These are phyloP conservation scores for Uloborus plumipes DNA, from an alignment of 2,888 invertebrate genomes.

Conservation along the genomic window DNA sequence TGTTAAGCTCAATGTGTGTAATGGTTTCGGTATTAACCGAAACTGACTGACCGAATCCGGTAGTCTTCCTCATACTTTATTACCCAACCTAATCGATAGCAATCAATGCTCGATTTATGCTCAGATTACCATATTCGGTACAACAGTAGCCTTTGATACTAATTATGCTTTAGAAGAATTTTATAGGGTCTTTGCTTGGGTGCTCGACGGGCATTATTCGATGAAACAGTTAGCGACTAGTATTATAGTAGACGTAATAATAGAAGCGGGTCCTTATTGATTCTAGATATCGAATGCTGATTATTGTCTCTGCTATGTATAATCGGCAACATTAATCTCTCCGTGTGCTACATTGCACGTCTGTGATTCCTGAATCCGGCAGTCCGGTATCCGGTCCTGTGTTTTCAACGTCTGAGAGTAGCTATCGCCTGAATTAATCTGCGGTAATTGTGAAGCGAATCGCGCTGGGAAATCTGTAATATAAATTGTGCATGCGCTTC, in stretches of 20 bases:
- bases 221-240: constrained; percentile 20
- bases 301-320: constrained; percentile 42
- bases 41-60: constrained; percentile 26
- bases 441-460: constrained; percentile 43
- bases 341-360: not conserved
- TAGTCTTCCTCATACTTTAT: constrained; percentile 35
- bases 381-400: constrained; percentile 17
- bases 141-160: constrained; percentile 5
- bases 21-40: constrained; percentile 20
- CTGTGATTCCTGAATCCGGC: constrained; percentile 21
- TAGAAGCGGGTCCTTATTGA: constrained; percentile 9
- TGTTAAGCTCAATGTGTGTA: not conserved
- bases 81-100: constrained; percentile 45
- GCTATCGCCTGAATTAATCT: constrained; percentile 55
- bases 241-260: constrained; percentile 9
- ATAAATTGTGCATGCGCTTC: constrained; percentile 43
- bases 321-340: constrained; percentile 33
- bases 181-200: constrained; percentile 8
- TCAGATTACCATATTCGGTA: constrained; percentile 12
- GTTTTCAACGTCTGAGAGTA: constrained; percentile 36
- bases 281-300: constrained; percentile 37
- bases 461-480: constrained; percentile 49
- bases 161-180: constrained; percentile 46
- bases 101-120: constrained; percentile 56
- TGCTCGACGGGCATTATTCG: constrained; percentile 3